Evolutionary conservation across 2,113 vertebrate species (phyloP), one percentile per base, ranked within the genome.

Genomic region (Probosciger aterrimus): DNA sequence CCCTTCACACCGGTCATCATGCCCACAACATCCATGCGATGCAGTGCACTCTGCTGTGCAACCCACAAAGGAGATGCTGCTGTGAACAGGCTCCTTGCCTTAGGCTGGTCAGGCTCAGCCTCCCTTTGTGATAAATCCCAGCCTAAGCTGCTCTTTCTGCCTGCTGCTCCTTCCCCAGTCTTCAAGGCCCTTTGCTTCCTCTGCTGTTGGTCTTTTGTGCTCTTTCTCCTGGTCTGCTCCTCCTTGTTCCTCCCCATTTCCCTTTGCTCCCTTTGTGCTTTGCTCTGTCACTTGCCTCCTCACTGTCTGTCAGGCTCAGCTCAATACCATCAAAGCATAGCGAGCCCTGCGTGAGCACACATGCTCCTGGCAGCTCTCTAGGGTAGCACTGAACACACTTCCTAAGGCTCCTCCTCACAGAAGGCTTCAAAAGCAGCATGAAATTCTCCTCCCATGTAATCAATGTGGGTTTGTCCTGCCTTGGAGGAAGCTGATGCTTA

Each of bases 1-100:
- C 5, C 4, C 7, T 28, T 49, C 35, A 44, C 18, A 49, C 47
- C 27, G 28, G 14, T 9, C 35, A 53, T 23, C 0, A 0, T 30
- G 33, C 16, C 24, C 4, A 5, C 53, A 68, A 15, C 27, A 24
- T 30, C 47, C 2, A 0, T 14, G 18, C 8, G 47, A 44, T 37
- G 53, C 27, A 68, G 41, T 7, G 46, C 46, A 43, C 57, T 35
- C 14, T 11, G 5, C 39, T 28, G n/a, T 12, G 13, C 16, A 59
- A 23, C 6, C 30, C 27, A 31, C 20, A 16, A 33, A 53, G 3
- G 65, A 35, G 22, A 46, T 35, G 8, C 35, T 8, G 2, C 27
- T 39, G 55, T 39, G 31, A 64, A 17, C 18, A 37, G 8, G 18
- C 20, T 86, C 14, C 25, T 82, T 23, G 5, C 0, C 1, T 73